Evolutionary conservation across 2,113 vertebrate genomes (phyloP).

Genomic region (Hippopotamus amphibius): DNA sequence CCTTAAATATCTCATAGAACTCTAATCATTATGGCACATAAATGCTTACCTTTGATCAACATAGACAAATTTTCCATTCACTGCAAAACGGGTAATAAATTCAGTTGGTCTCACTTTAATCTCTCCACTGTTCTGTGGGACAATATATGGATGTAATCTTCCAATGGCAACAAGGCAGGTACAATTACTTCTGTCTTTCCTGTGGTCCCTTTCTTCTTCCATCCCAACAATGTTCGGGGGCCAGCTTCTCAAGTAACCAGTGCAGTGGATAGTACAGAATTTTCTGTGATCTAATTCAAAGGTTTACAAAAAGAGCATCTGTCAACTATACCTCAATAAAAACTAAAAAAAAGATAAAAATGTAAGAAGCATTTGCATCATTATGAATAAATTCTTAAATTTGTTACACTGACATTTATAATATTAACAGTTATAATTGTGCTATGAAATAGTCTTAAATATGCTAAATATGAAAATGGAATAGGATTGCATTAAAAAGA

Average conservation of each 20-base stretch:
- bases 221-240: slow-evolving; percentile 94
- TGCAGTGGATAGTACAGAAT: slow-evolving; percentile 98
- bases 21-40: not conserved
- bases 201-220: slow-evolving; percentile 94
- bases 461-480: not conserved
- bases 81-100: slow-evolving; percentile 96
- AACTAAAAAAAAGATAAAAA: not conserved
- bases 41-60: slow-evolving; percentile 96
- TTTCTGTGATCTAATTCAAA: slow-evolving; percentile 93
- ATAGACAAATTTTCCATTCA: slow-evolving; percentile 97
- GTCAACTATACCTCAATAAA: not conserved
- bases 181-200: slow-evolving; percentile 94
- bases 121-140: slow-evolving; percentile 91
- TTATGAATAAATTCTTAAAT: slow-evolving; percentile 11
- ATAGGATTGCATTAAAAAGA: not conserved
- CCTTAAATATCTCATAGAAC: not conserved
- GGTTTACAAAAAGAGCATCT: not conserved
- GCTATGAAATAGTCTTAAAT: not conserved
- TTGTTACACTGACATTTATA: not conserved
- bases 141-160: slow-evolving; percentile 93
- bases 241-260: slow-evolving; percentile 98
- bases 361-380: not conserved
- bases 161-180: slow-evolving; percentile 98
- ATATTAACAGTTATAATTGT: not conserved
- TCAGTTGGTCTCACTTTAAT: slow-evolving; percentile 96